Conservation (phyloP, 2,113 vertebrate species). For the Alectura lathami region DNA sequence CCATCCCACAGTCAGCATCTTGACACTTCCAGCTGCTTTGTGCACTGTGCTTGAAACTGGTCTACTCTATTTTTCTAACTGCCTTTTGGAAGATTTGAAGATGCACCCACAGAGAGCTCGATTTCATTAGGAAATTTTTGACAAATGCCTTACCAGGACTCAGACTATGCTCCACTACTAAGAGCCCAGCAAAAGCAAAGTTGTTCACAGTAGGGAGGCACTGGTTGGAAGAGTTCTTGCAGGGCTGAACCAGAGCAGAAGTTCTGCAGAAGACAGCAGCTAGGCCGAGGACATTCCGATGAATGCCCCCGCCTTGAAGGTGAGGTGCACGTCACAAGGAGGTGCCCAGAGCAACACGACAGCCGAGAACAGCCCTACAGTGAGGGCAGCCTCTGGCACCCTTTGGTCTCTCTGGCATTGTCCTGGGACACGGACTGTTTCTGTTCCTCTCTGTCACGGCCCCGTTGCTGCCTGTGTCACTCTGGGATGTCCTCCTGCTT, state of each 20-base stretch:
- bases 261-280: not conserved
- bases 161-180: not conserved
- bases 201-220: not conserved
- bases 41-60: not conserved
- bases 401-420: not conserved
- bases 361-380: too few species aligned
- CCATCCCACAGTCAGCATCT: not conserved
- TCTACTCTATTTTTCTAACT: not conserved
- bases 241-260: not conserved
- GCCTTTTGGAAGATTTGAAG: not conserved
- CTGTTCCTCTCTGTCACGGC: not conserved
- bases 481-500: not conserved
- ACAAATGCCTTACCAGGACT: not conserved
- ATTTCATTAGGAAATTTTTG: not conserved
- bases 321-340: not conserved
- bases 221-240: not conserved
- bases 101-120: not conserved
- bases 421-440: rapidly evolving
- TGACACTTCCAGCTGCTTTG: not conserved
- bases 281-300: rapidly evolving
- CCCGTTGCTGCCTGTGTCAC: not conserved
- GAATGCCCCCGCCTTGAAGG: not conserved
- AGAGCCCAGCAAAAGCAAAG: not conserved
- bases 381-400: not conserved
- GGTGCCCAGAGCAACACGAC: not conserved